These are phyloP conservation scores for Ruditapes philippinarum DNA, from an alignment of 1,140 invertebrate genomes.

Conservation along the genomic window DNA sequence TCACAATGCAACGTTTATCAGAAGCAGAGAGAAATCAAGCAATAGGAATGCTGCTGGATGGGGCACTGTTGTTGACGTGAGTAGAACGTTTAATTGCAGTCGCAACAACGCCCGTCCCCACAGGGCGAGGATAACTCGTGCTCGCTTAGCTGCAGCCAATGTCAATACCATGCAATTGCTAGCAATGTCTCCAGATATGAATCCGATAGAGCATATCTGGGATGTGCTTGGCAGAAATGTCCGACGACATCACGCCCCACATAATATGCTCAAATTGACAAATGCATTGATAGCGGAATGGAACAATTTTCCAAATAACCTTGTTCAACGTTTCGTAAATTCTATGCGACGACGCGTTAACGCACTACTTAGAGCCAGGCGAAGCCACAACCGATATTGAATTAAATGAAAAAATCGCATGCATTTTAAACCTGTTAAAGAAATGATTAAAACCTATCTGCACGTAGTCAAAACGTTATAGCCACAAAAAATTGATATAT, in stretches of 20 bases:
- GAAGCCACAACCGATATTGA: background rate
- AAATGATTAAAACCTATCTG: no score
- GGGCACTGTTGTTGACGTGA: no score
- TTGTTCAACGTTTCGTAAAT: no score
- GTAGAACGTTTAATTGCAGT: no score
- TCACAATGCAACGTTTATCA: no score
- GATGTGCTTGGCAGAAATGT: background rate
- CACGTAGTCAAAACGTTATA: no score
- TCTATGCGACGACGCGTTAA: no score
- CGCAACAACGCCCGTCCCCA: background rate
- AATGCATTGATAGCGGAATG: background rate
- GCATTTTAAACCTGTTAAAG: background rate
- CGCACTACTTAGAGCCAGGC: no score
- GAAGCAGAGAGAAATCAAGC: no score
- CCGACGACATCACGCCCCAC: background rate
- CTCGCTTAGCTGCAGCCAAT: background rate
- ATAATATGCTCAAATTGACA: slow-evolving; percentile 8
- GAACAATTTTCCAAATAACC: slow-evolving; percentile 33
- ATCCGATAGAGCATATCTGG: background rate
- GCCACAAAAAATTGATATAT: no score
- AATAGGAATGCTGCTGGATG: no score
- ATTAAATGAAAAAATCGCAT: no score
- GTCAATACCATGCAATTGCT: background rate
- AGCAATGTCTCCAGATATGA: background rate
- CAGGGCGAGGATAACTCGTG: background rate